Conservation (phyloP, 1,140 invertebrate genomes). For the Tigriopus japonicus region DNA sequence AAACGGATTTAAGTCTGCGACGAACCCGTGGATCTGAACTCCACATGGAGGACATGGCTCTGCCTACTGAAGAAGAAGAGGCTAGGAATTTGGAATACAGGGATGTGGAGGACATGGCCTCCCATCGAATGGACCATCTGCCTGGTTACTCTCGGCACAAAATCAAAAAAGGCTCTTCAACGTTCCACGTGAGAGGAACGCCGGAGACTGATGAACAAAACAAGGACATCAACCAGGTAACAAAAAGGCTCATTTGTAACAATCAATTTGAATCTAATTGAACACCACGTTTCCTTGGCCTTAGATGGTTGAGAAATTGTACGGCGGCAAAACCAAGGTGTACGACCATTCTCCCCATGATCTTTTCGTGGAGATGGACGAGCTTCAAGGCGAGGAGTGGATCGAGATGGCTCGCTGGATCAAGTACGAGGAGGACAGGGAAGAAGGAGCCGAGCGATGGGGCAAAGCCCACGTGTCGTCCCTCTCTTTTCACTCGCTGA, state of each 20-base stretch:
- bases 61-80: not conserved
- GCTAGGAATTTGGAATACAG: not conserved
- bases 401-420: slow-evolving; percentile 28
- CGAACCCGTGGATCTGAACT: not conserved
- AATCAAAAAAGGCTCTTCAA: not conserved
- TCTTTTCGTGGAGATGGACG: slow-evolving; percentile 15
- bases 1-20: not conserved
- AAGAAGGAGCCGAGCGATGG: slow-evolving; percentile 32
- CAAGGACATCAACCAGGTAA: slow-evolving; percentile 3
- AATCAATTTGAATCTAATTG: too few relatives aligned
- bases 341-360: slow-evolving; percentile 12
- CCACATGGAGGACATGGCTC: not conserved
- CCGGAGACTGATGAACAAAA: not conserved
- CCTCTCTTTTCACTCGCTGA: slow-evolving; percentile 72
- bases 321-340: not conserved
- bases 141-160: not conserved
- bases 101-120: not conserved
- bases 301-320: slow-evolving; percentile 1
- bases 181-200: not conserved
- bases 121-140: not conserved
- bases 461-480: slow-evolving; percentile 64
- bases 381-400: slow-evolving; percentile 9
- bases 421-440: slow-evolving; percentile 39
- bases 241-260: not conserved
- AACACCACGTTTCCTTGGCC: too few relatives aligned